phyloP scores from a whole-genome alignment of 2,113 vertebrate species.

The Genyomyrus donnyi region DNA sequence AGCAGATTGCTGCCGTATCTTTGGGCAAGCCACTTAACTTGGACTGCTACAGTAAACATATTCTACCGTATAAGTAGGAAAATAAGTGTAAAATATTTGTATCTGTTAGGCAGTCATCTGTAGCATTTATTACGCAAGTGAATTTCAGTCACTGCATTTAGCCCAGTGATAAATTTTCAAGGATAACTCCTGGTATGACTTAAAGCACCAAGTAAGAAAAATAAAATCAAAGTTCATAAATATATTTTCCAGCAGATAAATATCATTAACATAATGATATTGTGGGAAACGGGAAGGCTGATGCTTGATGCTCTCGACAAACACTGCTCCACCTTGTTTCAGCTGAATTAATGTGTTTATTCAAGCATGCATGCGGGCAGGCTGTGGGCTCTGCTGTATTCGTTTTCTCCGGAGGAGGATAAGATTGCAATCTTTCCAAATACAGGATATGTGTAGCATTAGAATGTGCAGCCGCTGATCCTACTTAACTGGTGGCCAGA shows the following conservation, averaged over 20 bases:
- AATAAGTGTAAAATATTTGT: neutral
- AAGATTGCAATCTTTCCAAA: constrained; percentile 2
- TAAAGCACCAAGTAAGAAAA: neutral
- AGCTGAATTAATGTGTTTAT: constrained; percentile 14
- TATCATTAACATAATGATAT: constrained; percentile 11
- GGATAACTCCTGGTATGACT: neutral
- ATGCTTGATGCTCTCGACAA: neutral
- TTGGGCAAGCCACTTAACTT: neutral
- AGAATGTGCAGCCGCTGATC: neutral
- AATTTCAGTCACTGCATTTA: neutral
- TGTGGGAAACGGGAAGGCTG: neutral
- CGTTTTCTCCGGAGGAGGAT: neutral
- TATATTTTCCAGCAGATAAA: neutral
- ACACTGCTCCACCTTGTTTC: neutral
- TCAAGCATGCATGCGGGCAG: neutral
- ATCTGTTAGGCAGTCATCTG: neutral
- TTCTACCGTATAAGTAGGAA: neutral
- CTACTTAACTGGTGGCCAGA: neutral
- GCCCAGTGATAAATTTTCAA: neutral
- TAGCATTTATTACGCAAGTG: neutral
- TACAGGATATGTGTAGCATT: neutral
- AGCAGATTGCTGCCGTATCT: neutral
- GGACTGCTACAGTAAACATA: neutral
- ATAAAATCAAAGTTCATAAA: neutral
- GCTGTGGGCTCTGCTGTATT: neutral